Evolutionary conservation across 2,797 vertebrate species (phyloP), one percentile per base, ranked within the genome.

Genomic region (Rhynchonycteris naso): DNA sequence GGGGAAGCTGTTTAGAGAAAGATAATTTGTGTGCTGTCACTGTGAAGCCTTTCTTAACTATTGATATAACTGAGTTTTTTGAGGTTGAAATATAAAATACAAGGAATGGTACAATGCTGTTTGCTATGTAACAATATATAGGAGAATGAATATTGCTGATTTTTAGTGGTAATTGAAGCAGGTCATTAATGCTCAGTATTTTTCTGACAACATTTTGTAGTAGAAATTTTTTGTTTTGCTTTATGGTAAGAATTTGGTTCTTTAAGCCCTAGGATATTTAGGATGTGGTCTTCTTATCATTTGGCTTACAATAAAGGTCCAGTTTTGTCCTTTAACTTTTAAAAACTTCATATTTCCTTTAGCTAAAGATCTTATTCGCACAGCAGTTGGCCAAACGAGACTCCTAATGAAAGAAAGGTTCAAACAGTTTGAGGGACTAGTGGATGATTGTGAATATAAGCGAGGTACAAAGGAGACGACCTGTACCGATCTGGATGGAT

Each of bases 391-490:
- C 63, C 99, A 99, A 94, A 99, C 99, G 0, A 98, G 99, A 85
- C 98, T 99, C 93, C 98, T 99, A 79, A 98, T 99, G 95, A 99
- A 98, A 75, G 99, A 99, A 93, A 99, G 99, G 26, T 99, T 99
- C 95, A 98, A 98, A 0, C 99, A 99, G 97, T 99, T 99, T 96
- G 97, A 98, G 22, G 99, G 99, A 0, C 98, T 99, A 85, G 99
- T 99, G 89, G 99, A 99, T 28, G 98, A 99, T 33, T 99, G 99
- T 56, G 99, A 99, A 59, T 98, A 99, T 68, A 98, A 98, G 81
- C 96, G 96, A 7, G 99, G 99, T 18, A 99, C 99, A 97, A 99
- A 99, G 97, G 97, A 99, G 66, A 96, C 96, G 2, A 97, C 97
- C 8, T 97, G 97, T 71, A 74, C 83, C 12, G 99, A 99, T 97